These are phyloP conservation scores for Rambutsinella grinnellia DNA, from an alignment of 2,888 invertebrate species.

Conservation along the genomic window DNA sequence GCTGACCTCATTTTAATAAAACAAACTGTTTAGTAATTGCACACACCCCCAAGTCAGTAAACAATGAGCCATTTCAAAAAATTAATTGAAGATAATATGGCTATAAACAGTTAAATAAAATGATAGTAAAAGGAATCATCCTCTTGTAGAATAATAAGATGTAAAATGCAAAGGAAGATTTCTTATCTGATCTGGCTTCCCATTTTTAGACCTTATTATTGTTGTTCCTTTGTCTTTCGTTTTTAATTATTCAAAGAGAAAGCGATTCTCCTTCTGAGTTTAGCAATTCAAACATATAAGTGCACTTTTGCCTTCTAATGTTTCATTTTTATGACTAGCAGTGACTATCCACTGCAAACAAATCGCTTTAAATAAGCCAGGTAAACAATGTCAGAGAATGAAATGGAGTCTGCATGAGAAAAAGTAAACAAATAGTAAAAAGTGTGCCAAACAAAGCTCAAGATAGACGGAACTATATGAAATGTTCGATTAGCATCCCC, in stretches of 20 bases:
- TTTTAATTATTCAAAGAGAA: too few species aligned
- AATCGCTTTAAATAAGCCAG: background rate
- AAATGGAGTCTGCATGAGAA: conserved; percentile 2
- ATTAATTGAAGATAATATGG: too few species aligned
- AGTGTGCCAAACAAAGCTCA: conserved; percentile 20
- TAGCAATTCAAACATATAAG: too few species aligned
- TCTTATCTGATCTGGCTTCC: conserved; percentile 19
- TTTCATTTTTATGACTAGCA: too few species aligned
- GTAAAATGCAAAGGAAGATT: background rate
- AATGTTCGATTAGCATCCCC: conserved; percentile 6
- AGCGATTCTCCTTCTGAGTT: too few species aligned
- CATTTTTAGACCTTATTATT: conserved; percentile 23
- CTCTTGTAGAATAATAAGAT: background rate
- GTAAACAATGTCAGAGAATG: background rate
- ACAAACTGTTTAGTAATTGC: conserved; percentile 3
- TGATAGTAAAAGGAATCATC: conserved; percentile 13
- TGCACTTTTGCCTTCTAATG: too few species aligned
- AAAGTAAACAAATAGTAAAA: conserved; percentile 7
- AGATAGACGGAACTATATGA: background rate
- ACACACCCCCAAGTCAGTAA: too few species aligned
- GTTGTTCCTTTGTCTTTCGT: background rate
- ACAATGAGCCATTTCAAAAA: too few species aligned
- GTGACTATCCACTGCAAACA: too few species aligned
- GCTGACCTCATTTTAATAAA: conserved; percentile 20
- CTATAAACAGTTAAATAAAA: background rate